Evolutionary conservation across 2,888 invertebrate species (phyloP).

Genomic region (Hoplodrina ambigua): DNA sequence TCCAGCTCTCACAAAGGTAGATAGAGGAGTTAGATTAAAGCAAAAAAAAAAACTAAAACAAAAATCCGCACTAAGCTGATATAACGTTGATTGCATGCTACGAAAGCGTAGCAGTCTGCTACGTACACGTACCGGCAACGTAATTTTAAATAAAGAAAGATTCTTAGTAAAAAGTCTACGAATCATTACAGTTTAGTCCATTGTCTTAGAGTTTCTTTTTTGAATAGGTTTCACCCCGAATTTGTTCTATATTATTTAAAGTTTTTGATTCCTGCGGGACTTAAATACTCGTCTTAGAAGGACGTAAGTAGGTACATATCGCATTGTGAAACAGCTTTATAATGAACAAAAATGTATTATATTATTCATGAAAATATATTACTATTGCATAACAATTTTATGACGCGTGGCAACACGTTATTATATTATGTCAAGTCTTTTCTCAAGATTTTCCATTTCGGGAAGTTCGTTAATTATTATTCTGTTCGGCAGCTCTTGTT

Average conservation of each 20-base stretch:
- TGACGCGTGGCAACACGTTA: constrained; percentile 8
- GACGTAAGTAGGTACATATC: constrained; percentile 1
- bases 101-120: constrained; percentile 3
- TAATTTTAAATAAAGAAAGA: constrained; percentile 1
- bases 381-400: constrained; percentile 3
- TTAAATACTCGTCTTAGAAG: constrained; percentile 2
- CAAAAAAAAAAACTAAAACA: no score
- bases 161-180: not conserved
- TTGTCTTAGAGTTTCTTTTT: constrained; percentile 7
- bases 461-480: constrained; percentile 20
- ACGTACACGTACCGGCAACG: not conserved
- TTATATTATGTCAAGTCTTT: not conserved
- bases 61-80: not conserved
- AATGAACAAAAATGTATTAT: not conserved
- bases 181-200: constrained; percentile 1
- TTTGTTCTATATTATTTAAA: constrained; percentile 24
- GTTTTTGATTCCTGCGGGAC: constrained; percentile 5
- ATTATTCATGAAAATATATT: constrained; percentile 3
- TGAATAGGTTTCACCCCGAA: constrained; percentile 17
- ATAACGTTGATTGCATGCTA: constrained; percentile 9
- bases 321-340: constrained; percentile 3
- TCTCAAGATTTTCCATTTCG: constrained; percentile 12
- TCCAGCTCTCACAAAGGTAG: no score
- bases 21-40: no score
- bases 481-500: not conserved